These are phyloP conservation scores for Jordanella pulchra DNA, from an alignment of 2,797 vertebrate genomes.

Conservation along the genomic window DNA sequence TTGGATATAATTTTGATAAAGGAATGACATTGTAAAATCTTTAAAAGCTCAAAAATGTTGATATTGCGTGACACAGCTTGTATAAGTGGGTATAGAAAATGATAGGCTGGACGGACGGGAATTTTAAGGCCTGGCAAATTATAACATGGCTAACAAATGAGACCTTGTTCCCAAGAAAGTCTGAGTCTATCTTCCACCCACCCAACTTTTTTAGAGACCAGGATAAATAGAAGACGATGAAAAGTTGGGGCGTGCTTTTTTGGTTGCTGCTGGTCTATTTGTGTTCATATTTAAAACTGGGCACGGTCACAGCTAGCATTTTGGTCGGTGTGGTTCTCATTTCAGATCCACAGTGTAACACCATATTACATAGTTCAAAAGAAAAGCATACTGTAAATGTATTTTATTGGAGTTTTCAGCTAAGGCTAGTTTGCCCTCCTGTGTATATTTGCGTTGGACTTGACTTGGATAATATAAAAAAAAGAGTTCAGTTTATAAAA, in stretches of 20 bases:
- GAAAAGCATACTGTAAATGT: not conserved
- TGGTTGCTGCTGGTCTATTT: constrained; percentile 18
- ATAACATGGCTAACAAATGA: not conserved
- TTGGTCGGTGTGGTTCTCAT: constrained; percentile 62
- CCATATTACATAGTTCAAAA: not conserved
- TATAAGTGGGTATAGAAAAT: not conserved
- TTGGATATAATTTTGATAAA: too few relatives aligned
- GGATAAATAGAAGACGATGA: constrained; percentile 41
- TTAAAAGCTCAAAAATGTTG: too few relatives aligned
- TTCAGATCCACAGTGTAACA: constrained; percentile 51
- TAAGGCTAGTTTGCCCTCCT: constrained; percentile 6
- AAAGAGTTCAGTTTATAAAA: not conserved
- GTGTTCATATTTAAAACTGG: constrained; percentile 42
- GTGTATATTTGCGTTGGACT: not conserved
- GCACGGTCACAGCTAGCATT: constrained; percentile 48
- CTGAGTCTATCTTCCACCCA: constrained; percentile 48
- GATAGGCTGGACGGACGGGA: not conserved
- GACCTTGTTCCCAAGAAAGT: constrained; percentile 25
- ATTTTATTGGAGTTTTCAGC: not conserved
- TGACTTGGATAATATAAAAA: not conserved
- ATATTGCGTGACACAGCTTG: too few relatives aligned
- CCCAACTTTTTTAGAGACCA: constrained; percentile 47
- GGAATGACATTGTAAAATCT: too few relatives aligned
- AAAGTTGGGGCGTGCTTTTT: constrained; percentile 43
- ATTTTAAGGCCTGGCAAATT: not conserved